Percentiles rank a stretch among this genome's conserved stretches.
These are phyloP conservation scores for Boleophthalmus pectinirostris DNA, from an alignment of 2,113 vertebrate species.

Conservation along the genomic window DNA sequence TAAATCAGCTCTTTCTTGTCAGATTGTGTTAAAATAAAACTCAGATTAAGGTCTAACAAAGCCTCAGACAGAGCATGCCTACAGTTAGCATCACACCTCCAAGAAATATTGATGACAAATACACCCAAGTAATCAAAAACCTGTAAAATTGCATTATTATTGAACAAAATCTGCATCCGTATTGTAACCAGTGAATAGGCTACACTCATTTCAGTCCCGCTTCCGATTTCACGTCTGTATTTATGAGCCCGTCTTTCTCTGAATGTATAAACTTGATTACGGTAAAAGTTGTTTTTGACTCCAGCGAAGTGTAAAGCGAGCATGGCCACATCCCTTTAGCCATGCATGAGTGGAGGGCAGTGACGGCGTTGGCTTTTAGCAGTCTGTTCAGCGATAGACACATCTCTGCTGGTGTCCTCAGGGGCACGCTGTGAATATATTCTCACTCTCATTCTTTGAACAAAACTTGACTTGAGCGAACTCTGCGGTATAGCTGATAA, in stretches of 20 bases:
- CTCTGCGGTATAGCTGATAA: not conserved
- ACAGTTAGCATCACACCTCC: too few relatives aligned
- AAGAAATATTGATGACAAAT: too few relatives aligned
- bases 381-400: not conserved
- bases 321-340: slow-evolving; percentile 5
- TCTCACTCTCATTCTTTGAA: not conserved
- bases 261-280: slow-evolving; percentile 6
- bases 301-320: not conserved
- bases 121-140: not conserved
- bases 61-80: too few relatives aligned
- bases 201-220: not conserved
- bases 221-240: not conserved
- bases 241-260: not conserved
- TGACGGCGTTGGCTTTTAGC: slow-evolving; percentile 5
- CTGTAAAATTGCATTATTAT: not conserved
- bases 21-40: too few relatives aligned
- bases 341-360: slow-evolving; percentile 2
- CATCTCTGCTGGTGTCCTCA: not conserved
- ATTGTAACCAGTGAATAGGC: not conserved
- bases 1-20: too few relatives aligned
- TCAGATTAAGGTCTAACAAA: too few relatives aligned
- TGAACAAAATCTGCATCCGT: not conserved
- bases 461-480: not conserved
- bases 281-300: not conserved
- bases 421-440: slow-evolving; percentile 2